These are phyloP conservation scores for Neuroscelio doddi DNA, from an alignment of 2,888 invertebrate species.

Conservation along the genomic window DNA sequence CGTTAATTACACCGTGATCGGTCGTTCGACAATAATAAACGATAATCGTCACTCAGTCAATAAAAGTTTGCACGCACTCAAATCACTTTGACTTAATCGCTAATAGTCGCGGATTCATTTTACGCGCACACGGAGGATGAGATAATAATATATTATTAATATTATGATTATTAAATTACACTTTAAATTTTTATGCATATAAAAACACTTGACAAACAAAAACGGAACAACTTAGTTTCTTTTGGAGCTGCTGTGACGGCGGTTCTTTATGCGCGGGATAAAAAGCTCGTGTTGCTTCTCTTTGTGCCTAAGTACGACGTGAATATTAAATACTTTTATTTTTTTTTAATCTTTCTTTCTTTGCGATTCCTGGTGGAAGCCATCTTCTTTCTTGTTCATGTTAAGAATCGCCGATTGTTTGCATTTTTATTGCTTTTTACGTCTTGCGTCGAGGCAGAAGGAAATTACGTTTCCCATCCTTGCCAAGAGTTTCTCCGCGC, in stretches of 20 bases:
- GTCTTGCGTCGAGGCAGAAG: background rate
- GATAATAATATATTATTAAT: too few relatives aligned
- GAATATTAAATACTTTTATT: slow-evolving; percentile 3
- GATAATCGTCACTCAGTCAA: slow-evolving; percentile 62
- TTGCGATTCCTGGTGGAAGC: slow-evolving; percentile 20
- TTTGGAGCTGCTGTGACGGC: slow-evolving; percentile 61
- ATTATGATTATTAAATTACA: slow-evolving; percentile 64
- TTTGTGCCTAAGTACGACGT: slow-evolving; percentile 33
- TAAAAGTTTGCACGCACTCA: slow-evolving; percentile 59
- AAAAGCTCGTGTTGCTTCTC: background rate
- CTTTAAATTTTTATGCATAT: slow-evolving; percentile 64
- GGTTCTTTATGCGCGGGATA: slow-evolving; percentile 12
- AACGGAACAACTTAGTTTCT: slow-evolving; percentile 70
- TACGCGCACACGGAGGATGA: slow-evolving; percentile 59
- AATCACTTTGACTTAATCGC: slow-evolving; percentile 53
- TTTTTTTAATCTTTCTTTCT: too few relatives aligned
- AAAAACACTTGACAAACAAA: slow-evolving; percentile 71
- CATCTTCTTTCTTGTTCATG: slow-evolving; percentile 1
- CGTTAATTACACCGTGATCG: slow-evolving; percentile 64
- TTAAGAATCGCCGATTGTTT: slow-evolving; percentile 10
- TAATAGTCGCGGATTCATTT: slow-evolving; percentile 51
- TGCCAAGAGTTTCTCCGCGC: background rate
- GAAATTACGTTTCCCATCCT: too few relatives aligned
- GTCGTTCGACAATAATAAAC: slow-evolving; percentile 61
- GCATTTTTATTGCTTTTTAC: slow-evolving; percentile 2